Conservation (phyloP, 2,888 invertebrate species). For the Mylabris sibirica region DNA sequence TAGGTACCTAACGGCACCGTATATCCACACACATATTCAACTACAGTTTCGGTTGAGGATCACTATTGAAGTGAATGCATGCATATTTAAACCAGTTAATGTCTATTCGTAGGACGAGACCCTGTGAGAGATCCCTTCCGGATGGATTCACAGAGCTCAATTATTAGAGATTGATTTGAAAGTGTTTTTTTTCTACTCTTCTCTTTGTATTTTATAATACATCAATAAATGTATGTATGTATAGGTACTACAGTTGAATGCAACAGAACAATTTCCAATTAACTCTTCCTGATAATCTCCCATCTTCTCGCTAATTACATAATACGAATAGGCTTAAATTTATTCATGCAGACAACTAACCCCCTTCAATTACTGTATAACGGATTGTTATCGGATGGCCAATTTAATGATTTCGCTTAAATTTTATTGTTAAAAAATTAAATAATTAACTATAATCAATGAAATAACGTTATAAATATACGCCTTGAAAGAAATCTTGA, state of each 20-base stretch:
- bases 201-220: neutral
- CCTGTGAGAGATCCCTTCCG: conserved; percentile 49
- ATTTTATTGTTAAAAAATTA: conserved; percentile 50
- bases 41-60: conserved; percentile 26
- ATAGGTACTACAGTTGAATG: conserved; percentile 42
- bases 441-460: conserved; percentile 14
- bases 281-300: conserved; percentile 59
- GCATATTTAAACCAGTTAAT: conserved; percentile 52
- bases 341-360: conserved; percentile 53
- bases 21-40: conserved; percentile 16
- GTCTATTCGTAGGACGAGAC: conserved; percentile 37
- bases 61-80: conserved; percentile 37
- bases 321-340: conserved; percentile 53
- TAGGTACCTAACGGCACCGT: conserved; percentile 24
- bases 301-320: conserved; percentile 56
- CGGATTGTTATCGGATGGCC: conserved; percentile 44
- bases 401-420: conserved; percentile 49
- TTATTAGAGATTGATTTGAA: conserved; percentile 51
- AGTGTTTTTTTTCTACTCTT: conserved; percentile 45
- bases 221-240: too few species aligned
- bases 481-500: conserved; percentile 31
- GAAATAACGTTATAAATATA: neutral
- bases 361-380: conserved; percentile 54
- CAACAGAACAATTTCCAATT: conserved; percentile 58
- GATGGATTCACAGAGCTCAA: conserved; percentile 47